phyloP scores from a whole-genome alignment of 2,113 vertebrate genomes.

The Chlorodrepanis virens region DNA sequence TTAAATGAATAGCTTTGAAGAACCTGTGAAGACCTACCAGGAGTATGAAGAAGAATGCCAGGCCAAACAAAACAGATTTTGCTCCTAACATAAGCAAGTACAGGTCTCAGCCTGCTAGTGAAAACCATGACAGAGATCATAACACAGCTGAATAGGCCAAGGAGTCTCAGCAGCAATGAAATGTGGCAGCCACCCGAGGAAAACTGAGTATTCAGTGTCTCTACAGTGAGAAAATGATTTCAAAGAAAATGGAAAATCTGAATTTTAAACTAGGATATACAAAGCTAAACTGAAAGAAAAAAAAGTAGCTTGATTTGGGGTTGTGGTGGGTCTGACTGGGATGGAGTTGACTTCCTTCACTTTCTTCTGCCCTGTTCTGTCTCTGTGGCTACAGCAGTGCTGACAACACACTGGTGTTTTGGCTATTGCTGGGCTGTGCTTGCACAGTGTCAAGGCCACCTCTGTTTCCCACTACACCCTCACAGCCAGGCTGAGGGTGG shows the following conservation, averaged over 20 bases:
- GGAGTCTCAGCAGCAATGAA: background rate
- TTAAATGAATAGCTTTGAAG: background rate
- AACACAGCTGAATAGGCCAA: background rate
- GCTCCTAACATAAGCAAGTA: background rate
- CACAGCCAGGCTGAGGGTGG: background rate
- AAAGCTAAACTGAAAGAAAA: background rate
- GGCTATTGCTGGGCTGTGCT: background rate
- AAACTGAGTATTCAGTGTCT: fast-evolving
- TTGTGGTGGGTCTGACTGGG: background rate
- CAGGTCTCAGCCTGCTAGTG: background rate
- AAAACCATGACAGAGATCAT: background rate
- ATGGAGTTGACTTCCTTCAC: background rate
- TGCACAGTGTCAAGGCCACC: background rate
- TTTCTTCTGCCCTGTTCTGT: background rate
- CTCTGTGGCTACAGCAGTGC: background rate
- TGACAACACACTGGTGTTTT: background rate
- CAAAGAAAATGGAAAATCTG: background rate
- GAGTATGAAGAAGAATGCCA: background rate
- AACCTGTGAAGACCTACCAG: background rate
- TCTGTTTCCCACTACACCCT: background rate
- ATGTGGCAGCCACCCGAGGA: background rate
- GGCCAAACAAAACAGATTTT: background rate
- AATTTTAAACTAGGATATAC: background rate
- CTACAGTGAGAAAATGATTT: background rate
- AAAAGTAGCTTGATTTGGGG: background rate